phyloP scores from a whole-genome alignment of 1,140 invertebrate genomes.

The Polyergus mexicanus region DNA sequence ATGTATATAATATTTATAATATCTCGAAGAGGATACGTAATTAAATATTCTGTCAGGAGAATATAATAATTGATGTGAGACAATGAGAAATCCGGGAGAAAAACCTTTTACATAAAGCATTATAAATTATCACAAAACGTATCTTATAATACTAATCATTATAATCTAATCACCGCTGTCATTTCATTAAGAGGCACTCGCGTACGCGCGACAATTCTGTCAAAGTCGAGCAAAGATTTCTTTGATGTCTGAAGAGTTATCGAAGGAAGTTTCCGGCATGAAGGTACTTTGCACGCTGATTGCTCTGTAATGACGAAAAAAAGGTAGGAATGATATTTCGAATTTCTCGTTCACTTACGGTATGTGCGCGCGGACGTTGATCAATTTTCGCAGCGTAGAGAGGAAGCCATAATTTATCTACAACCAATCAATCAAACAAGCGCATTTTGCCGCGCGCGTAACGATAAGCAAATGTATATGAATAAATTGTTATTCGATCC shows the following conservation, averaged over 20 bases:
- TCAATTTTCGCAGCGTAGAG: constrained; percentile 27
- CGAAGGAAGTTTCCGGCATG: background rate
- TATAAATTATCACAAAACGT: background rate
- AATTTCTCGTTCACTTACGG: background rate
- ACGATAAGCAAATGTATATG: background rate
- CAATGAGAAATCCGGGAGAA: background rate
- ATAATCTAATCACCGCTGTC: constrained; percentile 7
- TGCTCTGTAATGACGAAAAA: background rate
- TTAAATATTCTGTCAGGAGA: background rate
- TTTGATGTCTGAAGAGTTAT: background rate
- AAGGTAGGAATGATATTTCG: background rate
- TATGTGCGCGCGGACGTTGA: background rate
- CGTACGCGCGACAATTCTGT: background rate
- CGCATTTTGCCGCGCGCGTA: constrained; percentile 15
- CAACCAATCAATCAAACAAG: constrained; percentile 35
- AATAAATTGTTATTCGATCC: constrained; percentile 28
- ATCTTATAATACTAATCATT: background rate
- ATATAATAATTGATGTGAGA: background rate
- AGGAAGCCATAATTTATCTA: constrained; percentile 32
- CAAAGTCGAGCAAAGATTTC: background rate
- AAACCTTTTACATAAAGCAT: background rate
- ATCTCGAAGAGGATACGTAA: background rate
- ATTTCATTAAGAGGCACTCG: background rate
- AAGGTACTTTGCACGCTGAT: constrained; percentile 5
- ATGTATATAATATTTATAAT: background rate